Base-by-base conservation (phyloP, 2,888 invertebrate species). In the Anarsia innoxiella region DNA sequence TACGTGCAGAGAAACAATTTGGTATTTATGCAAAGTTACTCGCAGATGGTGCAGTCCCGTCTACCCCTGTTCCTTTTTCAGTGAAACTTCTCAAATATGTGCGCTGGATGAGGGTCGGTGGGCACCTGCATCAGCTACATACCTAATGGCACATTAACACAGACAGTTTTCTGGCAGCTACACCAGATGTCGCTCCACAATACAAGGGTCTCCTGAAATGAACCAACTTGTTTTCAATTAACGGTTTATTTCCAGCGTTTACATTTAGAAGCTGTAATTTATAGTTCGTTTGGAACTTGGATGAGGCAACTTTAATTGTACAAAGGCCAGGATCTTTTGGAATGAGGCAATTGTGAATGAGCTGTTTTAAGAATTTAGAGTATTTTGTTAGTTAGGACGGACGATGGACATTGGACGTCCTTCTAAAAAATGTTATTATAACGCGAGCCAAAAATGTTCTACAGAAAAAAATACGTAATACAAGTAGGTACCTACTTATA, bases 91-190 rank as follows among this genome's bases (percentile, higher is more conserved):
- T 59, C 72, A 74, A 75, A 74, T 73, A 75, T 69, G 66, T 64
- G 63, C 58, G 51, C 51, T 53, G 46, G 72, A 78, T 72, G 72
- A 72, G 78, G 78, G 80, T 78, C 66, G 58, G 59, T 61, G 78
- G 58, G 59, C 62, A 79, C 76, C 78, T 77, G 77, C 72, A 77
- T 76, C 71, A 66, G 59, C 15, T 27, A 27, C 33, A 25, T 23
- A 25, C 27, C 10, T 23, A 32, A 33, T 33, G 25, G 25, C 13
- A 26, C 33, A 15, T 35, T 35, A 35, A 15, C 16, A 28, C 23
- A 28, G 52, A 57, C 63, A 59, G 61, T 71, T 62, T n/a, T 51
- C 53, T 56, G 53, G 43, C 53, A 51, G 53, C 46, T 40, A 46
- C 51, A 42, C 49, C 63, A 63, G 56, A 59, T 62, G 63, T 53